Evolutionary conservation across 2,113 vertebrate species (phyloP).

Genomic region (Dunckerocampus dactyliophorus): DNA sequence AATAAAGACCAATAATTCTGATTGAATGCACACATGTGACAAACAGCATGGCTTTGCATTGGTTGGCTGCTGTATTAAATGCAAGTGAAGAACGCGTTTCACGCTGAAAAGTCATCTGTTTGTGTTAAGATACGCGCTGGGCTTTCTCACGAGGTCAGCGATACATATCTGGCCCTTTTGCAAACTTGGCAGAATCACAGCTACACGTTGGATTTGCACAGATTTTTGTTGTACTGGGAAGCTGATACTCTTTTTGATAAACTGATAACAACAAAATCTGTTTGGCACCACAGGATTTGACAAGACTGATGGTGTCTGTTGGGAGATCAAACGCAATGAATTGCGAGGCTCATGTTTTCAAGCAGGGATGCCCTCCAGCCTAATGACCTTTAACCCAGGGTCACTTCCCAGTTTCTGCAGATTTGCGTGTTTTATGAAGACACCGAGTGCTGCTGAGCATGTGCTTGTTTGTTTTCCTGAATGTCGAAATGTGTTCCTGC

Average conservation of each 20-base stretch:
- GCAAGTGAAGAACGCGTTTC: not conserved
- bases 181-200: not conserved
- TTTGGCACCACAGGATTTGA: constrained; percentile 10
- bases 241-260: constrained; percentile 9
- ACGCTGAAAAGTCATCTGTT: not conserved
- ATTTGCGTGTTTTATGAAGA: constrained; percentile 12
- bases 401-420: constrained; percentile 34
- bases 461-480: constrained; percentile 14
- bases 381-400: constrained; percentile 45
- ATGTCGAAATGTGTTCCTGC: constrained; percentile 10
- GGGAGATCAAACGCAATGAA: constrained; percentile 53
- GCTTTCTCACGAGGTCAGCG: constrained; percentile 3
- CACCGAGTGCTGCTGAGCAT: constrained; percentile 1
- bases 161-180: not conserved
- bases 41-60: no score
- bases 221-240: constrained; percentile 7
- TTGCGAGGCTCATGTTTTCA: constrained; percentile 44
- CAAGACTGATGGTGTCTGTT: constrained; percentile 41
- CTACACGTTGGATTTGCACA: constrained; percentile 16
- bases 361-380: constrained; percentile 45
- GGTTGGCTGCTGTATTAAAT: no score
- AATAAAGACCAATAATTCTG: not conserved
- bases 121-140: not conserved
- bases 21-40: no score
- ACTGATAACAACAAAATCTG: constrained; percentile 8